A percentile compares a stretch with the other conserved stretches of the same genome.
Conservation (phyloP, 2,888 invertebrate species). For the Uropetala carovei region DNA sequence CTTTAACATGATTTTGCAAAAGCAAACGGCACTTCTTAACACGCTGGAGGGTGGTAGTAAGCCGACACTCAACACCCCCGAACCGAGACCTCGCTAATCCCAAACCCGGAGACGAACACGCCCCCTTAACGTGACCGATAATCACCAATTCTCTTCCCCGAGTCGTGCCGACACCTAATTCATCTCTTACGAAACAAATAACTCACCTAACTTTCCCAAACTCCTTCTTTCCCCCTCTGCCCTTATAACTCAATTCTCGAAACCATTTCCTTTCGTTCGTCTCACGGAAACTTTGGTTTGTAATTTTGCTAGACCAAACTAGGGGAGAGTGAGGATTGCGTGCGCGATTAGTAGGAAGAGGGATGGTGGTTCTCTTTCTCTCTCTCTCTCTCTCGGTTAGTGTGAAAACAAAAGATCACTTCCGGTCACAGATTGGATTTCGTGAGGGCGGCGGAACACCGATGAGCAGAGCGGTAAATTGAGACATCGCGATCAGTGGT, state of each 20-base stretch:
- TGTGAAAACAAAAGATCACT: slow-evolving; percentile 15
- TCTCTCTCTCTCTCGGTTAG: background rate
- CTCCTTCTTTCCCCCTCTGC: too few relatives aligned
- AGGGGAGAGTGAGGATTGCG: background rate
- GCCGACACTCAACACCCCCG: background rate
- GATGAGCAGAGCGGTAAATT: background rate
- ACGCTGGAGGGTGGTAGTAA: too few relatives aligned
- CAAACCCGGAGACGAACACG: background rate
- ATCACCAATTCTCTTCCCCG: background rate
- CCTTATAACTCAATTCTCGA: too few relatives aligned
- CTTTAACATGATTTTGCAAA: too few relatives aligned
- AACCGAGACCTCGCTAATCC: background rate
- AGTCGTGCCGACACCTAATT: background rate
- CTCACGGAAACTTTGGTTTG: background rate
- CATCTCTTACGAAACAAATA: background rate
- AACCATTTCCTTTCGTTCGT: background rate
- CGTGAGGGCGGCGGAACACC: background rate
- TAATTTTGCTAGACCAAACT: background rate
- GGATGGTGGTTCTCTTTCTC: too few relatives aligned
- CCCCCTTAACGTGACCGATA: background rate
- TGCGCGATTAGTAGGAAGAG: background rate
- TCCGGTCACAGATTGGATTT: slow-evolving; percentile 24
- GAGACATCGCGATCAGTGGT: background rate
- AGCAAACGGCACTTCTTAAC: too few relatives aligned
- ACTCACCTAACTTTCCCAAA: background rate